These are phyloP conservation scores for Chorisops tibialis DNA, from an alignment of 2,888 invertebrate species.

Conservation along the genomic window DNA sequence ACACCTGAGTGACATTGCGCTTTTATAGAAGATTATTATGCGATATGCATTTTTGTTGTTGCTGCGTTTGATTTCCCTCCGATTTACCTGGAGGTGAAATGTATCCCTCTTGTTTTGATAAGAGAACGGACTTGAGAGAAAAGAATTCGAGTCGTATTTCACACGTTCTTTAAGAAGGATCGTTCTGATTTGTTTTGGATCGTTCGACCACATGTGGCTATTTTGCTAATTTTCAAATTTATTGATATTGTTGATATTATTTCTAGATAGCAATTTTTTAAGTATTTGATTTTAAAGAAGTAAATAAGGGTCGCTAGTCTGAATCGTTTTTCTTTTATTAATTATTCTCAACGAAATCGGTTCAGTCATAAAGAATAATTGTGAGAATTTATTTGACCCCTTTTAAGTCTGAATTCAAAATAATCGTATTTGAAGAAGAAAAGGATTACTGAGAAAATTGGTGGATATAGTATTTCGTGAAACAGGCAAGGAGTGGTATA, in stretches of 20 bases:
- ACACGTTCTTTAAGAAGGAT: background rate
- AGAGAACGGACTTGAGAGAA: background rate
- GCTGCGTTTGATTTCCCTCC: background rate
- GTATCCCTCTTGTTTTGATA: constrained; percentile 11
- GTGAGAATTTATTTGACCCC: no score
- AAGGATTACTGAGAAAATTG: no score
- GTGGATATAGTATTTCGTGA: no score
- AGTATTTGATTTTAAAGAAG: no score
- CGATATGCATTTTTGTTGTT: no score
- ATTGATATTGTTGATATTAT: background rate
- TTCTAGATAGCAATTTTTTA: background rate
- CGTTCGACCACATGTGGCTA: constrained; percentile 1
- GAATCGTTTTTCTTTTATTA: no score
- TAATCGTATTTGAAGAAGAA: no score
- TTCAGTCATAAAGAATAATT: no score
- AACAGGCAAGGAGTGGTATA: no score
- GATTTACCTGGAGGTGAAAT: background rate
- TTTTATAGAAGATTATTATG: background rate
- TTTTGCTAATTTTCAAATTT: background rate
- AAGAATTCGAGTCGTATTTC: constrained; percentile 5
- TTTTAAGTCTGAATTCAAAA: no score
- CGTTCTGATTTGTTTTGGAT: background rate
- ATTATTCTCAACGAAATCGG: no score
- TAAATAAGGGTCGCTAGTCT: no score
- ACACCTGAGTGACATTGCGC: background rate